Conservation (phyloP, 2,797 vertebrate genomes). For the Lindbergichthys nudifrons region DNA sequence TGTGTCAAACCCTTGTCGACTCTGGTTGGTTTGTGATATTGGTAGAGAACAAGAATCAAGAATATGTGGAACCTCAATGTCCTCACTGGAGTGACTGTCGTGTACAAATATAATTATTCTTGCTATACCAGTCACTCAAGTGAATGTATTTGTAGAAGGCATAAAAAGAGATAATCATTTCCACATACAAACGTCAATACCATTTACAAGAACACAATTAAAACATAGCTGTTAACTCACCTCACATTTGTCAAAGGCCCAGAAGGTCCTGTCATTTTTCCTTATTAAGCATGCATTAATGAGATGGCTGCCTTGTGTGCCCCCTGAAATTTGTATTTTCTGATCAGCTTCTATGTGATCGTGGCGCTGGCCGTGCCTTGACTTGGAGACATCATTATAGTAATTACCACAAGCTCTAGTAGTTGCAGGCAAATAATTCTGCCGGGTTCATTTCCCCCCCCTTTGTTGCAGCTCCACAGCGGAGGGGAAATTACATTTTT, state of each 20-base stretch:
- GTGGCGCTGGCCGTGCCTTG: conserved; percentile 66
- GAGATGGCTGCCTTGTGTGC: conserved; percentile 64
- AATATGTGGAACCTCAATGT: neutral
- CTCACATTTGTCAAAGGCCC: conserved; percentile 32
- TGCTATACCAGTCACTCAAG: neutral
- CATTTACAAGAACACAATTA: conserved; percentile 5
- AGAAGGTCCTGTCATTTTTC: conserved; percentile 36
- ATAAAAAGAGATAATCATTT: conserved; percentile 5
- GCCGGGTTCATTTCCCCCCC: conserved; percentile 49
- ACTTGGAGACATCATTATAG: conserved; percentile 83
- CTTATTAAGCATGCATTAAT: conserved; percentile 62
- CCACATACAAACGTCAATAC: neutral
- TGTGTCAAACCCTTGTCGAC: neutral
- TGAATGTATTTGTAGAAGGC: conserved; percentile 10
- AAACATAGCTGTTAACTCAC: conserved; percentile 29
- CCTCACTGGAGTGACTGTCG: neutral
- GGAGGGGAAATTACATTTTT: conserved; percentile 77
- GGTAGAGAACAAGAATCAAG: neutral
- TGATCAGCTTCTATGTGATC: conserved; percentile 76
- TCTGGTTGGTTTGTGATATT: neutral
- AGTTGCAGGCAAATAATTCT: conserved; percentile 83
- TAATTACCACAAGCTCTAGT: conserved; percentile 84
- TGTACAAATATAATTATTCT: neutral
- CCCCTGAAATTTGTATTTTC: conserved; percentile 68
- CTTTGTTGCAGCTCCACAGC: conserved; percentile 58